Evolutionary conservation across 92 coral and sea anemone species (phyloP), one percentile per base, ranked within the genome.

Genomic region (Virgularia gustaviana): DNA sequence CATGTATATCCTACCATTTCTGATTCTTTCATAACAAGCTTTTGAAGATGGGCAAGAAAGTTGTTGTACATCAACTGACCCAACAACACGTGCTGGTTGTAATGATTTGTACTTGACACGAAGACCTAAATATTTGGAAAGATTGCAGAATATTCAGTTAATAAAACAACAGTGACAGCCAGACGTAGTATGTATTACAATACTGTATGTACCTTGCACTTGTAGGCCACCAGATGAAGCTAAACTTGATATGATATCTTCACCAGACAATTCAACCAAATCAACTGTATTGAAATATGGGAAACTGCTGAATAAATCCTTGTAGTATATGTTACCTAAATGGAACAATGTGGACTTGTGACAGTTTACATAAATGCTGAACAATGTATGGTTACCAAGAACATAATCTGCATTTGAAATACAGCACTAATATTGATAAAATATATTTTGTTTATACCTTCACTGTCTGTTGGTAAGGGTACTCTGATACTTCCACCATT

Each of bases 271-370:
- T 60, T 84, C 84, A 2, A 91, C 81, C 29, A 86, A 29, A 37
- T 91, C 97, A 34, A 88, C 72, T 0, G 89, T 83, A 61, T 88
- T 86, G 65, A 65, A 57, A 70, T 91, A 91, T 4, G 96, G 96
- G 19, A 83, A 76, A 31, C 91, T 88, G 79, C 81, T 76, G 39
- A 64, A 80, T 23, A 84, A 56, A 24, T 91, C 83, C 6, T 88
- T 95, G 37, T 75, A 86, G 0, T 84, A 84, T 59, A 91, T 68
- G 38, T 57, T 31, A 36, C 85, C 97, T 91, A 73, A 8, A 44
- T 6, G 49, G 38, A 20, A 67, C 36, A 35, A 52, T 18, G n/a
- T 11, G 45, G 15, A 39, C 45, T 39, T 7, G 45, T 39, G 8
- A 39, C 45, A 8, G 45, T 39, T 7, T 7, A 7, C 45, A 39